Base-by-base conservation (phyloP, 2,113 vertebrate genomes). In the Indri indri region DNA sequence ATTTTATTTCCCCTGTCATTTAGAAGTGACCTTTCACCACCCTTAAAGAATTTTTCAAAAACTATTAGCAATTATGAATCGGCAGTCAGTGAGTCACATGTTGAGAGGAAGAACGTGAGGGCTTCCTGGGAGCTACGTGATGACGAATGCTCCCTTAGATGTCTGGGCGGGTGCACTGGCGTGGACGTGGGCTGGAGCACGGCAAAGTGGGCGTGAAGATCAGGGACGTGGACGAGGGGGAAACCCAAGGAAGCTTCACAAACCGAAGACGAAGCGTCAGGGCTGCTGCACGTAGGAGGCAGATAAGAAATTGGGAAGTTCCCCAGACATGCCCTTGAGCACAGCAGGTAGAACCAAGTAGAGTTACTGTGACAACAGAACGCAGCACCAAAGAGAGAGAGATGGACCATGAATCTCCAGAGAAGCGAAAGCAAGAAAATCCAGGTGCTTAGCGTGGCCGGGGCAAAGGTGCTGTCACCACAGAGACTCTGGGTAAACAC, bases 371-470 rank as follows among this genome's bases (percentile, higher is more conserved):
- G 22, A 27, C 18, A n/a, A 27, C 59, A 45, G 40, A 54, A 8
- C 18, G 20, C 66, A n/a, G 22, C 25, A 16, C 0, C 22, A 74
- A 54, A 74, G 34, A 54, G 52, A 54, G 54, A 27, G 32, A 20
- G 6, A 6, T 7, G 0, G 22, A 17, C 32, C 45, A 12, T 45
- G 7, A 18, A 65, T 42, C 92, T 65, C 14, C 27, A 76, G 61
- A n/a, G n/a, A 63, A 82, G 13, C 13, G 25, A 59, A 40, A 61
- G 32, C 32, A 30, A 7, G 37, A 34, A 5, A 45, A 63, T 5
- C 42, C 12, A 6, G 52, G 65, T n/a, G 13, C 30, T 12, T 42
- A 22, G 13, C 0, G 1, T 3, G 4, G 18, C 3, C 6, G 22
- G 42, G 32, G 10, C 20, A 52, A 84, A 34, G 40, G 4, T 20